A percentile compares a stretch with the other conserved stretches of the same genome.
Conservation (phyloP, 2,797 vertebrate species). For the Betta splendens region DNA sequence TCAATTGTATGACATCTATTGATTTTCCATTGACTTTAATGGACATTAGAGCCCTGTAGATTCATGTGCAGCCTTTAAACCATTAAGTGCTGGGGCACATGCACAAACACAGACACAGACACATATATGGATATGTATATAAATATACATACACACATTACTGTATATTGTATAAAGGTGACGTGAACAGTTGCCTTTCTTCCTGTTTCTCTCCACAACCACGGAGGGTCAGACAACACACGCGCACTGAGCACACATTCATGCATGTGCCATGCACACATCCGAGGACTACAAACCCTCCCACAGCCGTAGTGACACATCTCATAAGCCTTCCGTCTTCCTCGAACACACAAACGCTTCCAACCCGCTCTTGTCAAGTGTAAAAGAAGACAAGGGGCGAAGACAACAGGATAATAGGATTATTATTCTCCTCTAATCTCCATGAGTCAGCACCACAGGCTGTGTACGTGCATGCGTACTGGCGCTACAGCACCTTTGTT, state of each 20-base stretch:
- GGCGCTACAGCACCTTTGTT: constrained; percentile 19
- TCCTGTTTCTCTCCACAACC: too few species aligned
- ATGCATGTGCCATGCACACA: background rate
- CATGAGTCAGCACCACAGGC: constrained; percentile 59
- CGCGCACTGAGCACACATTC: background rate
- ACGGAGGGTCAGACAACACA: background rate
- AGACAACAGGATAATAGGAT: constrained; percentile 71
- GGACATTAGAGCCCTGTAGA: constrained; percentile 49
- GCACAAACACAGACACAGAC: constrained; percentile 11
- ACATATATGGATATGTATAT: background rate
- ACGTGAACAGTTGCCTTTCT: too few species aligned
- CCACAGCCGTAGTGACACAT: background rate
- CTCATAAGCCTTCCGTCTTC: constrained; percentile 4
- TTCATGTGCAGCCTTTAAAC: constrained; percentile 53
- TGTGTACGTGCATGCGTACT: constrained; percentile 16
- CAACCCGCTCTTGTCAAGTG: constrained; percentile 48
- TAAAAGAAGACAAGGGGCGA: constrained; percentile 60
- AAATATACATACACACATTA: too few species aligned
- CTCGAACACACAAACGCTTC: constrained; percentile 17
- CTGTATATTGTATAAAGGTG: too few species aligned
- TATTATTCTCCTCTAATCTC: constrained; percentile 74
- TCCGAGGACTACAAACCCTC: constrained; percentile 4
- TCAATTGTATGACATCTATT: constrained; percentile 64
- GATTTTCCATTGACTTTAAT: constrained; percentile 70
- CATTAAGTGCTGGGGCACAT: constrained; percentile 40